phyloP scores from a whole-genome alignment of 2,113 vertebrate species.

The Labeo catla region DNA sequence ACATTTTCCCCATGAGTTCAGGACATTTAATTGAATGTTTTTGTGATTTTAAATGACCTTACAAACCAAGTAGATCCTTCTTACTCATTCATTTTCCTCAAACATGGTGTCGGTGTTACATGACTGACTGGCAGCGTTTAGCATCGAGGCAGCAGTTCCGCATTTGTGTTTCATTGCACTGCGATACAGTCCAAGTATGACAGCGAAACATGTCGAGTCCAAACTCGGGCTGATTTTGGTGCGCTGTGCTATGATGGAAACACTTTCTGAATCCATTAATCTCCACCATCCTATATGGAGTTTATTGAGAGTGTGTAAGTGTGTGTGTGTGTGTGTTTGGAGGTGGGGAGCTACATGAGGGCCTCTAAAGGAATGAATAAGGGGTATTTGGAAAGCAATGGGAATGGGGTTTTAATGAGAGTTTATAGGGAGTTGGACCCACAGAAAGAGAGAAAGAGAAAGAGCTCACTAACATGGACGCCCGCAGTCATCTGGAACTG shows the following conservation, averaged over 20 bases:
- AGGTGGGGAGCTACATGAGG: constrained; percentile 24
- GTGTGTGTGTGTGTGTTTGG: constrained; percentile 20
- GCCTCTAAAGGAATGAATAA: constrained; percentile 34
- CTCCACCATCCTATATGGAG: constrained; percentile 14
- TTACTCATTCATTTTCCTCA: constrained; percentile 34
- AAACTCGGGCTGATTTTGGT: constrained; percentile 15
- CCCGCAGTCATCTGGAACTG: constrained; percentile 50
- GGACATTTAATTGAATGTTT: constrained; percentile 5
- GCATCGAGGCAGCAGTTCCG: constrained; percentile 57
- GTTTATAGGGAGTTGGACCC: constrained; percentile 49
- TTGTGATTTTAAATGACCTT: constrained; percentile 5
- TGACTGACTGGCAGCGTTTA: constrained; percentile 56
- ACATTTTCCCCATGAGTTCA: not conserved
- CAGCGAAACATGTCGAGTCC: constrained; percentile 62
- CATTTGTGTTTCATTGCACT: constrained; percentile 41
- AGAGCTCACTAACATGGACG: constrained; percentile 28
- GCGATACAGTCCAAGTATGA: constrained; percentile 5
- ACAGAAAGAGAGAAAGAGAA: constrained; percentile 20
- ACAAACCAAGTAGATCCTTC: constrained; percentile 13
- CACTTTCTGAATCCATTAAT: constrained; percentile 38
- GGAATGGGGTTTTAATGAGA: constrained; percentile 52
- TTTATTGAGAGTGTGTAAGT: constrained; percentile 26
- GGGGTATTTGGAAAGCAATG: constrained; percentile 37
- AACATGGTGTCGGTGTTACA: constrained; percentile 42
- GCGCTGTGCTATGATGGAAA: constrained; percentile 3